Evolutionary conservation across 2,113 vertebrate species (phyloP).

Genomic region (Centropus bengalensis): DNA sequence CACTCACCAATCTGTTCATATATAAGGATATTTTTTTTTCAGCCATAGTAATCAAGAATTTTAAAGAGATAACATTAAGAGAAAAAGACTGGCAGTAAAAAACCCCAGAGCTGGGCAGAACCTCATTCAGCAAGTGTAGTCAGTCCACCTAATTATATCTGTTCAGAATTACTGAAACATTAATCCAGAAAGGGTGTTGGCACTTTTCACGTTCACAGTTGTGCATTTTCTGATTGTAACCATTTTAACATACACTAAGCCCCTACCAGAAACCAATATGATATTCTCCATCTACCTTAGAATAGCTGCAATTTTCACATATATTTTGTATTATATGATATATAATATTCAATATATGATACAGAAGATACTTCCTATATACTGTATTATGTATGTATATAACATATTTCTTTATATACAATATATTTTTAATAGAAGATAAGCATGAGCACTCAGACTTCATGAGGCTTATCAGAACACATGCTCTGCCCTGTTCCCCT

Average conservation of each 20-base stretch:
- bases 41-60: not conserved
- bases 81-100: not conserved
- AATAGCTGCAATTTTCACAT: not conserved
- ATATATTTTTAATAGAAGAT: not conserved
- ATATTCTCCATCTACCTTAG: not conserved
- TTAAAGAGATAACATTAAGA: not conserved
- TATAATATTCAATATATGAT: not conserved
- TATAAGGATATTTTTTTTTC: not conserved
- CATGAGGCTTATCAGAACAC: not conserved
- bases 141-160: not conserved
- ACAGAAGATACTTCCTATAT: not conserved
- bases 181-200: not conserved
- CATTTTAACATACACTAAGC: not conserved
- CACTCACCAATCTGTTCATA: conserved; percentile 40
- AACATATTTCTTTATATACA: not conserved
- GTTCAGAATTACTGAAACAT: not conserved
- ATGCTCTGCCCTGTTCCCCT: not conserved
- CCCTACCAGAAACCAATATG: not conserved
- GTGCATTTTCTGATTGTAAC: not conserved
- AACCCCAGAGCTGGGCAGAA: not conserved
- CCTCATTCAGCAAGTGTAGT: not conserved
- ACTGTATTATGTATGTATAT: not conserved
- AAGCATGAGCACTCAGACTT: not conserved
- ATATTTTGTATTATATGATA: not conserved
- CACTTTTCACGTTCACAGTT: not conserved